Base-by-base conservation (phyloP, 2,888 invertebrate genomes). In the Drosophila austrosaltans region DNA sequence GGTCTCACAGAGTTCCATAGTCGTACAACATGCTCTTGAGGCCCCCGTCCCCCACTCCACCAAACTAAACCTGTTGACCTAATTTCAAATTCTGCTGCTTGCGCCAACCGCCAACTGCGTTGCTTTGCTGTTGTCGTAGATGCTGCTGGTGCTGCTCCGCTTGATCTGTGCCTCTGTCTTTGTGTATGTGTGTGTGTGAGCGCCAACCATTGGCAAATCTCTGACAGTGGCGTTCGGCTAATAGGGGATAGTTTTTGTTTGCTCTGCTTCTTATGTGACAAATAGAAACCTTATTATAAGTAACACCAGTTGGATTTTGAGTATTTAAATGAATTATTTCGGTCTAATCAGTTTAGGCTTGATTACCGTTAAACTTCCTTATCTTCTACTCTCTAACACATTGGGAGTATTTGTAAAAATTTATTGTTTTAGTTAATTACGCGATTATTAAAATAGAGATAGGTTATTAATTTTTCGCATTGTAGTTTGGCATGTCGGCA, bases 21-120 rank as follows among this genome's bases (percentile, higher is more conserved):
- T 22, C 3, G 48, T 22, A 22, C 8, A 16, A 16, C 42, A 48
- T 48, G 48, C 48, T 79, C 81, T 79, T 79, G 69, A 81, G 82
- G 73, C 75, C 77, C 78, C 81, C 78, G 36, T 20, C 71, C 70
- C 61, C 61, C 74, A 72, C 72, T 67, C 67, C 61, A 72, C 81
- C 84, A 89, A 91, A 90, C 90, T 90, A 92, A 92, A 92, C 91
- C 92, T 92, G 92, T 92, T 92, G 92, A 92, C 92, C 92, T 91
- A 92, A 92, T 92, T 92, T 92, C 89, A 89, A 89, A 78, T 87
- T 86, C 89, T 84, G 84, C 84, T 84, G 83, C 81, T 79, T 80
- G 80, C 75, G 75, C 62, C 48, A 48, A 48, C 48, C 44, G 20
- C 2, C 20, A 22, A 20, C 44, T 48, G 73, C 77, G 66, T 73